These are phyloP conservation scores for Achlya flavicornis DNA, from an alignment of 2,888 invertebrate species.

Conservation along the genomic window DNA sequence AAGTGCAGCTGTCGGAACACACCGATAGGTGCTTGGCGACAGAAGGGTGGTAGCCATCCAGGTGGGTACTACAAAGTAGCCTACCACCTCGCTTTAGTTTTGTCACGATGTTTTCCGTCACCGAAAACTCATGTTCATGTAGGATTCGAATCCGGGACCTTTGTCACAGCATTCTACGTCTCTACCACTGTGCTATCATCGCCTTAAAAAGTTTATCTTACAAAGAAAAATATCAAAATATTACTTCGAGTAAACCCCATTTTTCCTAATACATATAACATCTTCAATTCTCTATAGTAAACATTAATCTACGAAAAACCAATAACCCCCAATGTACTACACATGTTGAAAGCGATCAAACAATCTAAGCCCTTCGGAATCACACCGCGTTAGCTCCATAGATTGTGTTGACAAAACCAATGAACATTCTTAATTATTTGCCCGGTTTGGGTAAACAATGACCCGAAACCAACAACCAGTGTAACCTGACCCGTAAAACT, in stretches of 20 bases:
- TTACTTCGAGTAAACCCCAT: background rate
- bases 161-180: no score
- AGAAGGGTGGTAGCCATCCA: no score
- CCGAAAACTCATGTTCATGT: no score
- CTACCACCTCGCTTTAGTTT: no score
- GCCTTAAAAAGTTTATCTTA: no score
- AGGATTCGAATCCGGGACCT: no score
- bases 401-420: conserved; percentile 80
- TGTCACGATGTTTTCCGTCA: no score
- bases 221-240: no score
- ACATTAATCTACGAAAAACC: conserved; percentile 35
- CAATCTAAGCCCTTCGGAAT: conserved; percentile 66
- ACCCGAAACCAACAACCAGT: conserved; percentile 57
- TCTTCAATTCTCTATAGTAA: background rate
- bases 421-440: conserved; percentile 83
- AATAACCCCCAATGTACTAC: conserved; percentile 55
- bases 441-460: conserved; percentile 76
- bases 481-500: conserved; percentile 42
- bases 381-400: conserved; percentile 52
- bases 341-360: conserved; percentile 60
- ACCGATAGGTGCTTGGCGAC: no score
- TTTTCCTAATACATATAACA: background rate
- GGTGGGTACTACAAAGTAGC: no score
- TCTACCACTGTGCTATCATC: no score
- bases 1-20: no score